phyloP scores from a whole-genome alignment of 2,888 invertebrate genomes.

The Chromoteleia sp. region DNA sequence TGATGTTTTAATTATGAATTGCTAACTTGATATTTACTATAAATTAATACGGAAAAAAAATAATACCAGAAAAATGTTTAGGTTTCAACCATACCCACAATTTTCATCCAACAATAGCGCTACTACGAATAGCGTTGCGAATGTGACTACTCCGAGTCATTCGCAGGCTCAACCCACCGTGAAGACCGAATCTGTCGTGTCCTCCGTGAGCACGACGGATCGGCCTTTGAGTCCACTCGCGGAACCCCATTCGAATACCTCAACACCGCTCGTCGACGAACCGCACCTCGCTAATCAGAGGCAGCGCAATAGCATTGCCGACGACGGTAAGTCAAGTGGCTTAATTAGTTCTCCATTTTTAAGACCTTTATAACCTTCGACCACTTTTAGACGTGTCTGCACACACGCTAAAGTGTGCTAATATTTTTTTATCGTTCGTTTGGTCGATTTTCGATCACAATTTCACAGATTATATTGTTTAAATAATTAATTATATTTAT shows the following conservation, averaged over 20 bases:
- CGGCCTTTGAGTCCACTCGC: conserved; percentile 86
- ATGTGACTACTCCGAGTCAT: conserved; percentile 74
- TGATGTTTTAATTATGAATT: no score
- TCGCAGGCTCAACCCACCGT: conserved; percentile 79
- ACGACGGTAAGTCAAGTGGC: conserved; percentile 79
- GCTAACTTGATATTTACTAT: no score
- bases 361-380: conserved; percentile 1
- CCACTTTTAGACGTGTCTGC: not conserved
- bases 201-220: conserved; percentile 82
- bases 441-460: conserved; percentile 21
- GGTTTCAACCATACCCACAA: conserved; percentile 83
- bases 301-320: conserved; percentile 81
- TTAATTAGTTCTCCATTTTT: not conserved
- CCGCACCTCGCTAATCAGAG: conserved; percentile 81
- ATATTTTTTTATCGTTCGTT: conserved; percentile 24
- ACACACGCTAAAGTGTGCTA: conserved; percentile 8
- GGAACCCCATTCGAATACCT: conserved; percentile 89
- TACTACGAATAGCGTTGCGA: conserved; percentile 74
- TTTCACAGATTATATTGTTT: not conserved
- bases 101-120: conserved; percentile 77
- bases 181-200: conserved; percentile 80
- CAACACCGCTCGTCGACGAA: conserved; percentile 88
- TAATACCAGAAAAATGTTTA: conserved; percentile 55
- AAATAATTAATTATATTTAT: not conserved
- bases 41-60: not conserved